Conservation (phyloP, 2,888 invertebrate genomes). For the Iphiclides podalirius region DNA sequence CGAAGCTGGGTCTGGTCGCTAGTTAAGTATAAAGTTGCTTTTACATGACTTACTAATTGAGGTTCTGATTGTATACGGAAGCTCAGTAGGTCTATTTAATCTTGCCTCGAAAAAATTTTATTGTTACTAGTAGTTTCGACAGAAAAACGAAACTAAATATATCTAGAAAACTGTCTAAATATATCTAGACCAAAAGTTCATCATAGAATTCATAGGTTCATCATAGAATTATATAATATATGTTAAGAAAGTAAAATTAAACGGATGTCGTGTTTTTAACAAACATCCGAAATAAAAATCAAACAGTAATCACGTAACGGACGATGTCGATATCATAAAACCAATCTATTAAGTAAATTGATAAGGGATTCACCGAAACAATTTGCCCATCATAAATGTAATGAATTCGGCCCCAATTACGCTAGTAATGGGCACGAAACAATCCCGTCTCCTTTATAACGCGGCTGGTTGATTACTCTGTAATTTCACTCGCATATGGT, state of each 20-base stretch:
- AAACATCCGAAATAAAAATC: not conserved
- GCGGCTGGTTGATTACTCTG: slow-evolving; percentile 42
- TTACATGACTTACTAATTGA: too few species aligned
- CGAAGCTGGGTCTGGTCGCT: too few species aligned
- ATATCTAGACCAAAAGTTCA: too few species aligned
- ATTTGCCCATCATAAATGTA: slow-evolving; percentile 70
- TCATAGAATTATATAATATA: not conserved
- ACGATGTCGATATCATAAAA: slow-evolving; percentile 30
- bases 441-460: slow-evolving; percentile 35
- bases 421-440: slow-evolving; percentile 42
- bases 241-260: too few species aligned
- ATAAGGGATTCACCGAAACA: slow-evolving; percentile 68
- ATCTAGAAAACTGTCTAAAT: too few species aligned
- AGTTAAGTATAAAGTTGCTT: too few species aligned
- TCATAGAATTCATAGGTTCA: too few species aligned
- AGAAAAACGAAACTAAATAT: too few species aligned
- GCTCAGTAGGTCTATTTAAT: too few species aligned
- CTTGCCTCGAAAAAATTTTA: too few species aligned
- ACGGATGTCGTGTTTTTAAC: not conserved
- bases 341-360: slow-evolving; percentile 70
- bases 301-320: slow-evolving; percentile 18
- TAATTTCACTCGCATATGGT: slow-evolving; percentile 44
- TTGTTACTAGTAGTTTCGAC: too few species aligned
- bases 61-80: too few species aligned
- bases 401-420: slow-evolving; percentile 61